Conservation (phyloP, 2,113 vertebrate species). For the Sprattus sprattus region DNA sequence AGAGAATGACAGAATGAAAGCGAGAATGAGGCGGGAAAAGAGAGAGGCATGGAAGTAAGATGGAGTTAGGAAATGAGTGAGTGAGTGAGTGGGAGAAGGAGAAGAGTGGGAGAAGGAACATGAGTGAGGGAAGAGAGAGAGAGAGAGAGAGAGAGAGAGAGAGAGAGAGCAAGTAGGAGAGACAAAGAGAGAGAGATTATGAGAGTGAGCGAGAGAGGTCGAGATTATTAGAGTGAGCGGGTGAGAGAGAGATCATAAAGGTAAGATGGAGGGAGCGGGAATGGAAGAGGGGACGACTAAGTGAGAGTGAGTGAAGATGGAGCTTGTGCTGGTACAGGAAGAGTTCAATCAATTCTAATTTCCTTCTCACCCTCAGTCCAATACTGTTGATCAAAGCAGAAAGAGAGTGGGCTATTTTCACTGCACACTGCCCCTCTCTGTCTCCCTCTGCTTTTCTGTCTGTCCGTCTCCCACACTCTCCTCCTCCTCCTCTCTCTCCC, state of each 20-base stretch:
- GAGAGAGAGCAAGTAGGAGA: neutral
- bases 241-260: neutral
- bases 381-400: conserved; percentile 41
- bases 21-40: neutral
- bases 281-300: neutral
- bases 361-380: conserved; percentile 22
- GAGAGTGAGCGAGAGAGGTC: neutral
- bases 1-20: neutral
- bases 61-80: neutral
- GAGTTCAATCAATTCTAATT: conserved; percentile 29
- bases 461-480: neutral
- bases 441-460: neutral
- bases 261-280: neutral
- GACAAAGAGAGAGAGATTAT: no score
- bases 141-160: neutral
- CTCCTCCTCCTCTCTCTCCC: neutral
- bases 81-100: neutral
- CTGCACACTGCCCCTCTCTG: neutral
- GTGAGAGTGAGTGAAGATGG: neutral
- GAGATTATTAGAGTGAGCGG: neutral
- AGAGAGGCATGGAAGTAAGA: neutral
- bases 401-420: conserved; percentile 31
- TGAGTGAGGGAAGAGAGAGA: neutral
- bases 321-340: conserved; percentile 19
- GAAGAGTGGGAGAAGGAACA: neutral